Base-by-base conservation (phyloP, 2,888 invertebrate genomes). In the Cylloceria caligata region DNA sequence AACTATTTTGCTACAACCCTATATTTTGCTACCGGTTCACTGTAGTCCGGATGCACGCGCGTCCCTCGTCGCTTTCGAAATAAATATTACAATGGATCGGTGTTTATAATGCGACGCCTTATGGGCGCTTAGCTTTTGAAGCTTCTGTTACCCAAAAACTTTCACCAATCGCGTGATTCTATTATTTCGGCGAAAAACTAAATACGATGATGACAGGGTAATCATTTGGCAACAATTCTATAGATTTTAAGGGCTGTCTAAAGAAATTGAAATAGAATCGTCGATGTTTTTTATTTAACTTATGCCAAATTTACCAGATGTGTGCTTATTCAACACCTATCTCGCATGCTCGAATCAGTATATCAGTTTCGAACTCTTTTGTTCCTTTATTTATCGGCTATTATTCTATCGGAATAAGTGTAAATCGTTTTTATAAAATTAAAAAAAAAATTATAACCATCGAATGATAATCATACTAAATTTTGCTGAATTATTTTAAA, bases 51-150 rank as follows among this genome's bases (percentile, higher is more conserved):
- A 79, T 64, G 47, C 80, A 39, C 45, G 65, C 64, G 47, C 11
- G 47, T 30, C 57, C 60, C 71, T 68, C 65, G 67, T 45, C 65
- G 52, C 60, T 68, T 64, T 73, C 62, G 16, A 34, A 81, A 81
- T 60, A 71, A 39, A 39, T 57, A 77, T 24, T 3, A 79, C 74
- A 45, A 79, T 71, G 69, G 57, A 60, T 75, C 36, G 34, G 60
- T 60, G 60, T 60, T 34, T 19, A 60, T 73, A 82, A 79, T 69
- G 71, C 65, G 55, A 71, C 75, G 78, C 82, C 82, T 79, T 75
- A 71, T 74, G 82, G 69, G 11, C 69, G 57, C 57, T 42, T 42
- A 71, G 39, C 57, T 57, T 57, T 57, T 57, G 30, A 57, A 42
- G 57, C 27, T 71, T 57, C 69, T 42, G 30, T 57, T 42, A 27